Conservation (phyloP, 1,140 invertebrate genomes). For the Hesperophylax magnus region DNA sequence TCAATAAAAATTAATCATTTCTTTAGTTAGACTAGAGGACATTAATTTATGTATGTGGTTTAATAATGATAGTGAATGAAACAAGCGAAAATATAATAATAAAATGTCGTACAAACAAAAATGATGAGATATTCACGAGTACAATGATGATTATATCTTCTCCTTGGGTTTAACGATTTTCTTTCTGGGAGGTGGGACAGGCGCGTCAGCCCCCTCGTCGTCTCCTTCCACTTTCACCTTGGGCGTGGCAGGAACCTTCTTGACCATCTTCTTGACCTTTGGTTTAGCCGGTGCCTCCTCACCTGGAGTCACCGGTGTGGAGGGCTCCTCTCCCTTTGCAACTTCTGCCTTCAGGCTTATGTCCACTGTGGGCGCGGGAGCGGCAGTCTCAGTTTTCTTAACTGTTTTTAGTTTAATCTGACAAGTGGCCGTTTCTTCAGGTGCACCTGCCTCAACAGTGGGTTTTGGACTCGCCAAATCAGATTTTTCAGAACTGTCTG, state of each 20-base stretch:
- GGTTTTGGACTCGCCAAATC: constrained; percentile 2
- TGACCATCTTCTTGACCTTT: constrained; percentile 66
- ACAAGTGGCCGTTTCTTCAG: constrained; percentile 2
- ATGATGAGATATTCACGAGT: constrained; percentile 15
- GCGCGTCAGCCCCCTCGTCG: constrained; percentile 60
- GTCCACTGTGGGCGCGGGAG: constrained; percentile 25
- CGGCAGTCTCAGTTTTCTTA: background rate
- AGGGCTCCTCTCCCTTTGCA: constrained; percentile 38
- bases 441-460: background rate
- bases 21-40: constrained; percentile 59
- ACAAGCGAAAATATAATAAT: constrained; percentile 40
- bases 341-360: constrained; percentile 1
- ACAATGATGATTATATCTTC: constrained; percentile 59
- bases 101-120: constrained; percentile 27
- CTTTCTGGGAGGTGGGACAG: constrained; percentile 69
- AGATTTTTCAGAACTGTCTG: constrained; percentile 14
- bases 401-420: constrained; percentile 4
- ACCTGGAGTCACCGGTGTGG: constrained; percentile 12
- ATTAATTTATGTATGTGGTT: constrained; percentile 60
- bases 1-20: constrained; percentile 49
- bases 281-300: constrained; percentile 55
- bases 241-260: constrained; percentile 61
- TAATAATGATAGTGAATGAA: constrained; percentile 42
- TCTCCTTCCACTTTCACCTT: constrained; percentile 58
- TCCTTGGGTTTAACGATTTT: constrained; percentile 70